phyloP scores from a whole-genome alignment of 1,140 invertebrate genomes.

The Campodea augens region DNA sequence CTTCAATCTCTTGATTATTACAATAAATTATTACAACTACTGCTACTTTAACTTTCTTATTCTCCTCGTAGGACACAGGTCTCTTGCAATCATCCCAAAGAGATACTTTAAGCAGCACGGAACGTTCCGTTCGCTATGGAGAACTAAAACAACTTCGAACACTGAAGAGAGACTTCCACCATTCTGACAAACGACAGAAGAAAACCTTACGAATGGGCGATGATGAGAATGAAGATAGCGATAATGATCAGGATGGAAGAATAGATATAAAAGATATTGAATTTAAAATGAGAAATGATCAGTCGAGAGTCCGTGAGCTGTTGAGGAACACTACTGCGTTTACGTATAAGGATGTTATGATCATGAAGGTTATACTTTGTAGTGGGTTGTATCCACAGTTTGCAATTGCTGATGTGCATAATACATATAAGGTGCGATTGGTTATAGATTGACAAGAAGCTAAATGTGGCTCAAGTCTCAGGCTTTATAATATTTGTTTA shows the following conservation, averaged over 20 bases:
- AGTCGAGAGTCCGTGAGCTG: conserved; percentile 35
- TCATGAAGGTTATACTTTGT: conserved; percentile 74
- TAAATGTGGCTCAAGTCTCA: no score
- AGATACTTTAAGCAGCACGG: conserved; percentile 43
- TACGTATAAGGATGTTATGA: conserved; percentile 61
- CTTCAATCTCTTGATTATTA: not conserved
- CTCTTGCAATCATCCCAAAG: conserved; percentile 35
- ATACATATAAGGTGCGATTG: conserved; percentile 65
- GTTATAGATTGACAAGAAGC: no score
- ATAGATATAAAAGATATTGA: conserved; percentile 84
- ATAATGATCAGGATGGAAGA: conserved; percentile 31
- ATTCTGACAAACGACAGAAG: conserved; percentile 42
- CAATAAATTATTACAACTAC: not conserved
- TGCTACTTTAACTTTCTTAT: conserved; percentile 4
- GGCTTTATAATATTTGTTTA: no score
- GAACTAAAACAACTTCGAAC: conserved; percentile 68
- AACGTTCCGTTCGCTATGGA: conserved; percentile 59
- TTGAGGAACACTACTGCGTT: conserved; percentile 45
- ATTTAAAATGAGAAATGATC: conserved; percentile 56
- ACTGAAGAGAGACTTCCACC: conserved; percentile 45
- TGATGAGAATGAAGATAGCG: conserved; percentile 26
- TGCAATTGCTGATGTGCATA: conserved; percentile 78
- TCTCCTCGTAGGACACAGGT: conserved; percentile 37
- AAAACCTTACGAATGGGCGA: conserved; percentile 36
- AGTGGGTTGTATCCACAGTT: conserved; percentile 87